Base-by-base conservation (phyloP, 2,113 vertebrate genomes). In the Petrocephalus microphthalmus region DNA sequence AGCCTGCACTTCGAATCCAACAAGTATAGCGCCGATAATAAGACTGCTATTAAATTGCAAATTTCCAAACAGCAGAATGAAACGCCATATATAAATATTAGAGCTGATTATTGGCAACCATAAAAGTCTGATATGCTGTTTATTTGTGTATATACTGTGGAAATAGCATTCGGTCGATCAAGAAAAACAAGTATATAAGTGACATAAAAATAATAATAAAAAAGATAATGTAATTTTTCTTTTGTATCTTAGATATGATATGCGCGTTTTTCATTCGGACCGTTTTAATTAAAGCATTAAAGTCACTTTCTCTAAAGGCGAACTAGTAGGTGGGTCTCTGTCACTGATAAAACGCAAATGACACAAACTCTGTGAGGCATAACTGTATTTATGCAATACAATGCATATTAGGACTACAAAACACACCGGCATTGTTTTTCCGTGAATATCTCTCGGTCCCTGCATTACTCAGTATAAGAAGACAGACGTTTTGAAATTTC, bases 401-500 rank as follows among this genome's bases (percentile, higher is more conserved):
- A 51, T 33, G 42, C 51, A 87, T 17, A 57, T 87, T 94, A 92
- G 94, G 94, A 93, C 89, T 93, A 94, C 94, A 94, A 92, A 93
- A 92, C 92, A 93, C 94, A 91, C 29, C 42, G 4, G 51, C n/a
- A 11, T 25, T 81, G 47, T 45, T 67, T 53, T 17, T 22, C 37
- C n/a, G 19, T 54, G 49, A 10, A 87, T 87, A 25, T 53, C 17
- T 52, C n/a, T 42, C 45, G 7, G 13, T 88, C 42, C n/a, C 82
- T 22, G 19, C 37, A 54, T 84, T 51, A 53, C 51, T 54, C 67
- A 3, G 4, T 33, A 51, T 51, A 87, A 78, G 74, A 71, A 89
- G 82, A 64, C 82, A 67, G 88, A 8, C 52, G 86, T 90, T 96
- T 95, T 92, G 95, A 96, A 96, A 92, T 96, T 95, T 95, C 94